phyloP scores from a whole-genome alignment of 2,888 invertebrate genomes.

The Lomographa bimaculata region DNA sequence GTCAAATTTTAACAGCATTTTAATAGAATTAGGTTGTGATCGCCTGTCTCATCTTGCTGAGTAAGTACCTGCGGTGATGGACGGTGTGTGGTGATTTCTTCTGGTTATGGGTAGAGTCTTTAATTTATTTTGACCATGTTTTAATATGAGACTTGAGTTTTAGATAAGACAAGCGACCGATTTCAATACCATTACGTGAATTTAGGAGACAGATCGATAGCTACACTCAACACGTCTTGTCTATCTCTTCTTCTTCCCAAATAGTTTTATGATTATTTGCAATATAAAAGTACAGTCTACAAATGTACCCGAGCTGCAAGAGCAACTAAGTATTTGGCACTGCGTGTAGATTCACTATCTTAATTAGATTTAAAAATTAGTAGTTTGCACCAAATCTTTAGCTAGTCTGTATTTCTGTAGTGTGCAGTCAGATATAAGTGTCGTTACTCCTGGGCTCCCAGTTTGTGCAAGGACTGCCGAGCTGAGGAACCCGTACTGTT shows the following conservation, averaged over 20 bases:
- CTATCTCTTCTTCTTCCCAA: slow-evolving; percentile 35
- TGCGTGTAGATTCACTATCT: slow-evolving; percentile 43
- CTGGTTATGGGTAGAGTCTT: slow-evolving; percentile 34
- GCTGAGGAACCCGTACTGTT: slow-evolving; percentile 1
- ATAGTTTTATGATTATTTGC: slow-evolving; percentile 31
- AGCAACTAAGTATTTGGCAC: slow-evolving; percentile 46
- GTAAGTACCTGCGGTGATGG: slow-evolving; percentile 42
- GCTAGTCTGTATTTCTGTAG: slow-evolving; percentile 32
- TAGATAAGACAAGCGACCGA: too few species aligned
- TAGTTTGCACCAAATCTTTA: slow-evolving; percentile 40
- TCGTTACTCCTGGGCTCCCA: slow-evolving; percentile 7
- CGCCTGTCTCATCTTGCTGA: slow-evolving; percentile 64
- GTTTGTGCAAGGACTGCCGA: slow-evolving; percentile 1
- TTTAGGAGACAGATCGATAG: neutral
- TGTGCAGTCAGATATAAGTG: slow-evolving; percentile 14
- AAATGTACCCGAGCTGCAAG: slow-evolving; percentile 42
- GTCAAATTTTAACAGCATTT: slow-evolving; percentile 25
- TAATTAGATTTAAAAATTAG: slow-evolving; percentile 27
- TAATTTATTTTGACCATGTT: neutral
- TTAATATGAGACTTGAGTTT: slow-evolving; percentile 1
- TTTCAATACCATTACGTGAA: too few species aligned
- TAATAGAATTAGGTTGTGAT: slow-evolving; percentile 28
- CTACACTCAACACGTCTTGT: slow-evolving; percentile 27
- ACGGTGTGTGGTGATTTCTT: slow-evolving; percentile 30
- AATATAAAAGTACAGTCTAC: slow-evolving; percentile 39